Conservation (phyloP, 2,888 invertebrate genomes). For the Chrysolina haemoptera region DNA sequence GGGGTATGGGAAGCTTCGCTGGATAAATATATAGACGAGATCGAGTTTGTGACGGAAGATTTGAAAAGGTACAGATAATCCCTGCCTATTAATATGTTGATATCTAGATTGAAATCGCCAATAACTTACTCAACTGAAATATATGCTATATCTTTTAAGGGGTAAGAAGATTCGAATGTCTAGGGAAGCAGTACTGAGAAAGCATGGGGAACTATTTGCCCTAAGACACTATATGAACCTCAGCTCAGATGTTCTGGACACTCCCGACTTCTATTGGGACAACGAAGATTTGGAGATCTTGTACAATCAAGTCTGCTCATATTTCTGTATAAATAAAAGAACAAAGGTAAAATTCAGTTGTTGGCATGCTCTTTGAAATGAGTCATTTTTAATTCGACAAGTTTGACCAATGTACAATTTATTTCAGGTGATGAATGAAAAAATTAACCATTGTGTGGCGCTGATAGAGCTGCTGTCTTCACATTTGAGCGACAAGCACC, state of each 20-base stretch:
- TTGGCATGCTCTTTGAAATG: neutral
- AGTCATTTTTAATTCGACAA: neutral
- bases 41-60: slow-evolving; percentile 85
- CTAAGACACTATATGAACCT: slow-evolving; percentile 92
- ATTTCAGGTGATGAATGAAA: slow-evolving; percentile 92
- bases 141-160: slow-evolving; percentile 50
- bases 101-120: too few species aligned
- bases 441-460: slow-evolving; percentile 94
- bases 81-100: too few species aligned
- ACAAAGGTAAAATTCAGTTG: slow-evolving; percentile 77
- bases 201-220: slow-evolving; percentile 91
- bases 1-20: slow-evolving; percentile 95
- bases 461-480: slow-evolving; percentile 90
- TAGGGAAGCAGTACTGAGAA: slow-evolving; percentile 80
- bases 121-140: too few species aligned
- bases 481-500: slow-evolving; percentile 93
- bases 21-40: slow-evolving; percentile 86
- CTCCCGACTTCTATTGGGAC: slow-evolving; percentile 99
- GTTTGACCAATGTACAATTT: slow-evolving; percentile 41
- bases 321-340: slow-evolving; percentile 88
- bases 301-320: slow-evolving; percentile 86
- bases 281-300: slow-evolving; percentile 89
- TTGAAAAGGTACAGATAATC: slow-evolving; percentile 74
- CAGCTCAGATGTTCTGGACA: slow-evolving; percentile 94
- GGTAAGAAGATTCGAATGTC: slow-evolving; percentile 82